Percentiles rank a stretch among this genome's conserved stretches.
Evolutionary conservation across 2,888 invertebrate genomes (phyloP).

Genomic region (Rutpela maculata): DNA sequence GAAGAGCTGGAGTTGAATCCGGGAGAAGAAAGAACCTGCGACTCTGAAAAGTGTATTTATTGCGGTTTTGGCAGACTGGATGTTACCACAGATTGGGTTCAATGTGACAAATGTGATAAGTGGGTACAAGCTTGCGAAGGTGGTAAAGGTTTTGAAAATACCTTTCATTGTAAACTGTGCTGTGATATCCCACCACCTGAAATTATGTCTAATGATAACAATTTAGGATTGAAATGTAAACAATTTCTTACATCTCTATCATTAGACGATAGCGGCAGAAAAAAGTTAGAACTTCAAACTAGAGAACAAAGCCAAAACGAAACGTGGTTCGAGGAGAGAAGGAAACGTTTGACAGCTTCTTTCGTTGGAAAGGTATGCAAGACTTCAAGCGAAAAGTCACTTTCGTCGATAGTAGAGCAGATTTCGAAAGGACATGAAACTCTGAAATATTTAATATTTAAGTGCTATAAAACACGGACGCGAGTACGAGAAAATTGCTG

Average conservation of each 20-base stretch:
- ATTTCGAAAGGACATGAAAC: neutral
- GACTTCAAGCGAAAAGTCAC: too few relatives aligned
- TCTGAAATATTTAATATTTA: neutral
- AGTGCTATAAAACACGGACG: neutral
- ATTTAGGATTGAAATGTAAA: too few relatives aligned
- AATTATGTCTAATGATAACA: too few relatives aligned
- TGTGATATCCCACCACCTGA: neutral
- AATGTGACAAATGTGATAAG: too few relatives aligned
- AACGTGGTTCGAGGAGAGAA: too few relatives aligned
- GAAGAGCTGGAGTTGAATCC: neutral
- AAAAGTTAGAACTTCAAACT: too few relatives aligned
- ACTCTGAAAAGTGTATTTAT: slow-evolving; percentile 15
- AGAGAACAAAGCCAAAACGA: too few relatives aligned
- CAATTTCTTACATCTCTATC: too few relatives aligned
- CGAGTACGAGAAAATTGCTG: too few relatives aligned
- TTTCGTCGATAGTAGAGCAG: neutral
- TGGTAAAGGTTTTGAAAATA: slow-evolving; percentile 7
- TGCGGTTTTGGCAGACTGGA: slow-evolving; percentile 16
- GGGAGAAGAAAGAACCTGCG: neutral
- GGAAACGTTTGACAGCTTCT: too few relatives aligned
- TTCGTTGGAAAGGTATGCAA: too few relatives aligned
- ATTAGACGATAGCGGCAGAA: too few relatives aligned
- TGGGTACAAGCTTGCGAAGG: neutral
- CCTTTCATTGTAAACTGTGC: neutral
- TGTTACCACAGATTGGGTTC: neutral